Base-by-base conservation (phyloP, 2,888 invertebrate species). In the Panopea generosa region DNA sequence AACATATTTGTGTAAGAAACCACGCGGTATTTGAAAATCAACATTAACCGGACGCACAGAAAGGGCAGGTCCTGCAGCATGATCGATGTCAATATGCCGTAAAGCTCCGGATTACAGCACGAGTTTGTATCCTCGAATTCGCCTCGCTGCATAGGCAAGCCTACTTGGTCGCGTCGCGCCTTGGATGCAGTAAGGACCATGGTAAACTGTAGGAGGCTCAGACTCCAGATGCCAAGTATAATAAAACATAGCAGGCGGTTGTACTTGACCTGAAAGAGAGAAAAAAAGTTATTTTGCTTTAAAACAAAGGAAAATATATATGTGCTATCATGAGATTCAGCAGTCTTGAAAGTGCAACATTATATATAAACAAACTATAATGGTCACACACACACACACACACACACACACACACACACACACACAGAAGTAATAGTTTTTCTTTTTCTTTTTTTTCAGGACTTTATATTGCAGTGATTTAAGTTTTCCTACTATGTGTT, bases 1-100 rank as follows among this genome's bases (percentile, higher is more conserved):
- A 98, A 98, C 74, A 98, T 96, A 92, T 98, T 98, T 96, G 98
- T 98, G 90, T 98, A 98, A 87, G 96, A 97, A 83, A 97, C 96
- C 33, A 98, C 97, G 82, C 95, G 95, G 92, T 96, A 98, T 87
- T 97, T 96, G 11, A 96, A 95, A 73, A 98, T 97, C 52, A 98
- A 95, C 29, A 97, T 94, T 2, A 98, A 94, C 1, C 94, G 89
- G 24, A 92, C 82, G 7, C 89, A 86, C 9, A 92, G 85, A 77
- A 92, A 92, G 1, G 92, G 91, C n/a, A 90, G 86, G 69, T 92
- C 92, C 75, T 92, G 91, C 22, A 91, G 84, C n/a, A 87, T 43
- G 50, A 92, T 89, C 9, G 90, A 89, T 7, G 88, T 90, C 26
- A 90, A 61, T 27, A 92, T 90, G 16, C 87, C 87, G 69, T 84